Percentiles rank a stretch among this genome's conserved stretches.
Evolutionary conservation across 2,888 invertebrate species (phyloP).

Genomic region (Epinotia brunnichana): DNA sequence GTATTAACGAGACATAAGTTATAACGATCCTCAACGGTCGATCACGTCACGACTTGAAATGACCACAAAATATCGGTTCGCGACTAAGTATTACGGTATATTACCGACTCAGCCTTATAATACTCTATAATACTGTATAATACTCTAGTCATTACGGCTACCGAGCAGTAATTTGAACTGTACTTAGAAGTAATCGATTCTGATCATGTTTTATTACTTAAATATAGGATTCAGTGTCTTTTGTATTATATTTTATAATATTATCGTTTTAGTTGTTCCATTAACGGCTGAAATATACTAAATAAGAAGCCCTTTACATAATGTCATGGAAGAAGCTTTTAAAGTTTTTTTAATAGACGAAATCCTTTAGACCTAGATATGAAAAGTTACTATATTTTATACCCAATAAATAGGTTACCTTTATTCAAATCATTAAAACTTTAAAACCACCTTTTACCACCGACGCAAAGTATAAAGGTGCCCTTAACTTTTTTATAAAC

Average conservation of each 20-base stretch:
- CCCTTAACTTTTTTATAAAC: background rate
- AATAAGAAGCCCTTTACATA: background rate
- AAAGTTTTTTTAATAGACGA: background rate
- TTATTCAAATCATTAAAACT: background rate
- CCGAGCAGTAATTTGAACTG: slow-evolving; percentile 35
- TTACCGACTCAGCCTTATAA: slow-evolving; percentile 44
- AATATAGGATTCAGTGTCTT: slow-evolving; percentile 28
- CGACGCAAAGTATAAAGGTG: background rate
- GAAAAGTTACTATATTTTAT: background rate
- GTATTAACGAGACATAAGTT: slow-evolving; percentile 18
- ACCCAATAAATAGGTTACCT: background rate
- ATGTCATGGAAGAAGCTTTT: background rate
- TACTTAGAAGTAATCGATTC: slow-evolving; percentile 42
- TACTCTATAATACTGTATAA: slow-evolving; percentile 39
- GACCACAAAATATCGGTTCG: slow-evolving; percentile 66
- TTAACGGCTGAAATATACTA: background rate
- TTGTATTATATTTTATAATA: slow-evolving; percentile 17
- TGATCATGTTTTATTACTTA: slow-evolving; percentile 37
- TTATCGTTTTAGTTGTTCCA: background rate
- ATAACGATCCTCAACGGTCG: slow-evolving; percentile 45
- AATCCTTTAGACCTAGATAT: background rate
- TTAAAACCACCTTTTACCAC: background rate
- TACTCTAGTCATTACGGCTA: slow-evolving; percentile 39
- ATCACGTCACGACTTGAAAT: slow-evolving; percentile 56
- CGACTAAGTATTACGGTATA: slow-evolving; percentile 60